Base-by-base conservation (phyloP, 2,888 invertebrate genomes). In the Epinotia nisella region DNA sequence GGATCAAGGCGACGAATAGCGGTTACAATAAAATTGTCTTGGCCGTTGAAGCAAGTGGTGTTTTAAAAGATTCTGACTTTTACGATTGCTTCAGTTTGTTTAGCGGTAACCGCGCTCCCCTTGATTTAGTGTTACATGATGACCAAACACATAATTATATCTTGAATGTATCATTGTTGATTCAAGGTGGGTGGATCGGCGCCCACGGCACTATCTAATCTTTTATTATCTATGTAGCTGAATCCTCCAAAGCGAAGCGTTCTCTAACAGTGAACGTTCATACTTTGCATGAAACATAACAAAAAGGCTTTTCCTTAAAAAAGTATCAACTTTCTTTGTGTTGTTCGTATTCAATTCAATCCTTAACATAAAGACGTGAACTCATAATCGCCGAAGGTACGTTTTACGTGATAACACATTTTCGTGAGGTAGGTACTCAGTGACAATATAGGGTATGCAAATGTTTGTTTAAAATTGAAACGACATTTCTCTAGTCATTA, bases 131-230 rank as follows among this genome's bases (percentile, higher is more conserved):
- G 58, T 53, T 58, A 19, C 39, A 41, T 62, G 24, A 15, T 29
- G 13, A 24, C 7, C 35, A 56, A 24, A 45, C 41, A 61, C 67
- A 72, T 61, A 61, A 61, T 62, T 67, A 67, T 72, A 62, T 21
- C 61, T 53, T 39, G 49, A 67, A 61, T 62, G 61, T 67, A 69
- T 49, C 64, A 70, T 64, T 67, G 71, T 72, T 72, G 60, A 61
- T 61, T 61, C 71, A 72, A 67, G 72, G 72, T 68, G 72, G 67
- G 67, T 70, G 65, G 74, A 75, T 70, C 76, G 75, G 75, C 74
- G 76, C 71, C 76, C 58, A 61, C 60, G 75, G 69, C 77, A 71
- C 75, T 82, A 83, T 82, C 83, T 81, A 80, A 85, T 86, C 86
- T 86, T 82, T 83, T 85, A 83, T 73, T 73, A 73, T 73, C 73